Conservation (phyloP, 2,797 vertebrate species). For the Phoebastria nigripes region DNA sequence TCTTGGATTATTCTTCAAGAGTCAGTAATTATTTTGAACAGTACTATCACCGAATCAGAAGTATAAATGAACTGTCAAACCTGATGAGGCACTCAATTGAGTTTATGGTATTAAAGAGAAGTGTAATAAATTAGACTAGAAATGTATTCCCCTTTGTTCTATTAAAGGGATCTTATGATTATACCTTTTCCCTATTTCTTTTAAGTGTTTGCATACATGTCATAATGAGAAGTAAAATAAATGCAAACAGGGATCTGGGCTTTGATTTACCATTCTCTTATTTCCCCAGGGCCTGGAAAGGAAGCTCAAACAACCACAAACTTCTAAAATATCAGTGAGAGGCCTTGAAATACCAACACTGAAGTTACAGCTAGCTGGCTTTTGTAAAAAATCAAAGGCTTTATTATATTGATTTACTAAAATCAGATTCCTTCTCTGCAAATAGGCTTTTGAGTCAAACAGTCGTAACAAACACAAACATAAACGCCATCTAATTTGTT, state of each 20-base stretch:
- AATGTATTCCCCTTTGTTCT: conserved; percentile 50
- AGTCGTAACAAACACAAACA: conserved; percentile 68
- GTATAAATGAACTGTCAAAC: conserved; percentile 33
- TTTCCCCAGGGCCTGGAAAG: conserved; percentile 72
- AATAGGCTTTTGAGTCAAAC: conserved; percentile 64
- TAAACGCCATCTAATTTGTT: conserved; percentile 64
- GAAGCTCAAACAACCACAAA: conserved; percentile 73
- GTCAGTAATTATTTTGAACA: neutral
- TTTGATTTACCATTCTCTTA: conserved; percentile 73
- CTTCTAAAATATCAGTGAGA: conserved; percentile 73
- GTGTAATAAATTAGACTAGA: conserved; percentile 46
- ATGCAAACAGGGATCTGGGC: conserved; percentile 61
- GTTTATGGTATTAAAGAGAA: conserved; percentile 23
- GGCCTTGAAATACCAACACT: conserved; percentile 73
- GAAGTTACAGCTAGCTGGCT: conserved; percentile 66
- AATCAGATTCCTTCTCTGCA: conserved; percentile 66
- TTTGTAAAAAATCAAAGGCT: conserved; percentile 71
- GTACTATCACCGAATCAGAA: neutral
- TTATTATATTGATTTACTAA: conserved; percentile 71
- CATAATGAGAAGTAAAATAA: conserved; percentile 75
- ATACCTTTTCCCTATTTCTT: conserved; percentile 54
- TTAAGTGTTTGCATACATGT: conserved; percentile 64
- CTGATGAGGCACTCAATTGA: neutral
- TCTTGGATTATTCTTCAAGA: neutral
- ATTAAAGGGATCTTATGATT: conserved; percentile 41